These are phyloP conservation scores for Aphis gossypii DNA, from an alignment of 1,140 invertebrate genomes.

Conservation along the genomic window DNA sequence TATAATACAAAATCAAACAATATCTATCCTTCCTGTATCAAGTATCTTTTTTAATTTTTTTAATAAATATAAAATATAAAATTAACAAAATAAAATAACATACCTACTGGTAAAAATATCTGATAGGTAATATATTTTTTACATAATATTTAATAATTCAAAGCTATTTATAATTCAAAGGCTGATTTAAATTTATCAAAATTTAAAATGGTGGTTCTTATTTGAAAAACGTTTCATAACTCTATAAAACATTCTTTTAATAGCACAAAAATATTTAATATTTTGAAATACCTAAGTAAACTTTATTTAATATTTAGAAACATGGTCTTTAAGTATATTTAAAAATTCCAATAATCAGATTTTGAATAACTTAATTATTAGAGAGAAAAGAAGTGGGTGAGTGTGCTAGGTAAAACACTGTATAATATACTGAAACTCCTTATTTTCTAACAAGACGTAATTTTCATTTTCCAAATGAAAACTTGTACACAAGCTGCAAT, in stretches of 20 bases:
- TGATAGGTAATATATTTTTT: not conserved
- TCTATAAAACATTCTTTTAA: not conserved
- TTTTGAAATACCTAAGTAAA: not conserved
- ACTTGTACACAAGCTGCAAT: not conserved
- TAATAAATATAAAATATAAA: not conserved
- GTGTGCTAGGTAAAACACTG: not conserved
- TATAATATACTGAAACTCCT: not conserved
- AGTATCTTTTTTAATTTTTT: not conserved
- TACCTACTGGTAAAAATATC: too few relatives aligned
- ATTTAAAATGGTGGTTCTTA: not conserved
- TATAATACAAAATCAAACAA: not conserved
- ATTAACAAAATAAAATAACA: too few relatives aligned
- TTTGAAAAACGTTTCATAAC: too few relatives aligned
- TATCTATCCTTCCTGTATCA: not conserved
- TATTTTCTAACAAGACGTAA: constrained; percentile 3
- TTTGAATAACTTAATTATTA: not conserved
- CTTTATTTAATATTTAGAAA: not conserved
- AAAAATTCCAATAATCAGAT: not conserved
- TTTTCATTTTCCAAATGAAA: not conserved
- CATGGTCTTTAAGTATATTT: not conserved
- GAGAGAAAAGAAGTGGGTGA: not conserved
- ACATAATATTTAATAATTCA: not conserved
- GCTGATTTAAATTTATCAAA: not conserved
- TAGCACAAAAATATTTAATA: not conserved
- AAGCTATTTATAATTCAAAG: not conserved